phyloP scores from a whole-genome alignment of 2,113 vertebrate species.

The Xenopus laevis region DNA sequence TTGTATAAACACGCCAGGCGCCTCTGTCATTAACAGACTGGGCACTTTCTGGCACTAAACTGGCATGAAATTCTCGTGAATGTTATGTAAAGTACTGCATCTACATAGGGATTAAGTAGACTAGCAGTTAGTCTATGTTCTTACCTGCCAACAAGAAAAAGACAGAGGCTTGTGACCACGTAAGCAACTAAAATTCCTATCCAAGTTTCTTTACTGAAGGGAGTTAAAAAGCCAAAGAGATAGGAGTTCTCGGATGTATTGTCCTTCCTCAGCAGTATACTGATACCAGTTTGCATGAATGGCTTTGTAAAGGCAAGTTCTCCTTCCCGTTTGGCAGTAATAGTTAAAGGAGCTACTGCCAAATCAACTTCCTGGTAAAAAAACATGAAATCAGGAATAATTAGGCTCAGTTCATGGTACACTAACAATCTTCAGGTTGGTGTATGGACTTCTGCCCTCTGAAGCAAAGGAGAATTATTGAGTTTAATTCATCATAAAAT shows the following conservation, averaged over 20 bases:
- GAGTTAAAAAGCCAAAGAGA: slow-evolving; percentile 72
- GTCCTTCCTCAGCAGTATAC: slow-evolving; percentile 76
- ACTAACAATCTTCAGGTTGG: too few species aligned
- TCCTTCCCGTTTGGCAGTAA: slow-evolving; percentile 67
- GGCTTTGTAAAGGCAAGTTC: slow-evolving; percentile 78
- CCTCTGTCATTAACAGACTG: too few species aligned
- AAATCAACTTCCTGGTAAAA: slow-evolving; percentile 75
- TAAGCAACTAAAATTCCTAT: slow-evolving; percentile 74
- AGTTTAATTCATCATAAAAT: too few species aligned
- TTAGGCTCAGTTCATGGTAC: too few species aligned
- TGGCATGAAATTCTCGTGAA: too few species aligned
- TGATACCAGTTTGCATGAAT: slow-evolving; percentile 79
- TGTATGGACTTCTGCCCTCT: too few species aligned
- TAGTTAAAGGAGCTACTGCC: slow-evolving; percentile 75
- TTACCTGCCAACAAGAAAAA: slow-evolving; percentile 79
- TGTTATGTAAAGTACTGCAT: too few species aligned
- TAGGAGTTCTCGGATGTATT: slow-evolving; percentile 52
- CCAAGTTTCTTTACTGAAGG: slow-evolving; percentile 83
- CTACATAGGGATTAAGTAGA: too few species aligned
- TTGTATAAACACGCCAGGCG: too few species aligned
- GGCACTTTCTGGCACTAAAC: too few species aligned
- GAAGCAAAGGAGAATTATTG: too few species aligned
- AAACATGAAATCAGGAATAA: not conserved
- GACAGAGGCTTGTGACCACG: slow-evolving; percentile 73
- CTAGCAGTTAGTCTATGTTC: not conserved